These are phyloP conservation scores for Ornithoptera priamus DNA, from an alignment of 2,888 invertebrate genomes.

Conservation along the genomic window DNA sequence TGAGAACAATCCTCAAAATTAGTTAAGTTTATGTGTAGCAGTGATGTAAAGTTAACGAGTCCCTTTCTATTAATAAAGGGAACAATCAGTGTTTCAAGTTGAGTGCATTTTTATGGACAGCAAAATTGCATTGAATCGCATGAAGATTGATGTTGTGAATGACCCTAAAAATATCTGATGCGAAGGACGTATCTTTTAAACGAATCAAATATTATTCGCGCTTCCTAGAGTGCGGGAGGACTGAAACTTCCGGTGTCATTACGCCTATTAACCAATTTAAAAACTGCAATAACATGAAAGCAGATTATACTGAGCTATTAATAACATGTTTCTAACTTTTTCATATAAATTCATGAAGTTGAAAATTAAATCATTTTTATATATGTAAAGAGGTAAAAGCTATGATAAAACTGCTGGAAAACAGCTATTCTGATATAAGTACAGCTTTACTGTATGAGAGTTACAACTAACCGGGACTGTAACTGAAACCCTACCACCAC, in stretches of 20 bases:
- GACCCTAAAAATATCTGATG: constrained; percentile 15
- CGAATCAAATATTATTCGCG: constrained; percentile 35
- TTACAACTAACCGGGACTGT: too few relatives aligned
- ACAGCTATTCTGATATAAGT: too few relatives aligned
- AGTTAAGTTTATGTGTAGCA: too few relatives aligned
- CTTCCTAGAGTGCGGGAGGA: constrained; percentile 28
- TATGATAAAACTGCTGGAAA: too few relatives aligned
- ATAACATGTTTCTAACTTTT: constrained; percentile 11
- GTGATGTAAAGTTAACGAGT: too few relatives aligned
- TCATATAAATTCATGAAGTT: constrained; percentile 4
- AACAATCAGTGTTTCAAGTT: neutral
- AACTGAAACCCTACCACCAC: too few relatives aligned
- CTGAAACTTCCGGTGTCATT: constrained; percentile 33
- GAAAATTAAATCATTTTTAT: too few relatives aligned
- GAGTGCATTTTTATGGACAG: constrained; percentile 8
- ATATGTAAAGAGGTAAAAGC: too few relatives aligned
- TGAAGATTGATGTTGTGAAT: constrained; percentile 17
- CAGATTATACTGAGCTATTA: neutral
- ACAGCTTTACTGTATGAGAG: too few relatives aligned
- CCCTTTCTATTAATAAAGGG: too few relatives aligned
- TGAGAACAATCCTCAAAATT: too few relatives aligned
- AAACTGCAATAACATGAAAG: constrained; percentile 11
- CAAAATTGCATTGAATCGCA: constrained; percentile 21
- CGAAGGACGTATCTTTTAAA: constrained; percentile 42
- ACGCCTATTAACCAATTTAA: constrained; percentile 30